Conservation (phyloP, 1,140 invertebrate species). For the Leptopilina clavipes region DNA sequence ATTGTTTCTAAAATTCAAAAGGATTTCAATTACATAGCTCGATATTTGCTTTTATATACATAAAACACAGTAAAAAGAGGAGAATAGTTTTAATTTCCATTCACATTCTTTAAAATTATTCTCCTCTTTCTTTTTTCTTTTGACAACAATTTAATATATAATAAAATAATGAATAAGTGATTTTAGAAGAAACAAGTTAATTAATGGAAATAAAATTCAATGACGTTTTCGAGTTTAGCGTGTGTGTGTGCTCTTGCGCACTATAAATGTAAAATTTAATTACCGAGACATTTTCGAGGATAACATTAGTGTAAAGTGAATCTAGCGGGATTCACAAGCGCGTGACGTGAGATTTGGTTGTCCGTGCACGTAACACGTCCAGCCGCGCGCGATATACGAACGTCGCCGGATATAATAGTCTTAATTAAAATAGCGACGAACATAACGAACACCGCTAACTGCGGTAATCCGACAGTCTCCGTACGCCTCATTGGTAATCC, state of each 20-base stretch:
- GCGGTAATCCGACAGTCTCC: constrained; percentile 56
- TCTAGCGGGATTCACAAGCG: constrained; percentile 40
- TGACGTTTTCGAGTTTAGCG: no score
- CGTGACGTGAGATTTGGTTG: constrained; percentile 47
- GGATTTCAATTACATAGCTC: no score
- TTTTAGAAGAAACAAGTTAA: no score
- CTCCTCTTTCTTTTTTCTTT: no score
- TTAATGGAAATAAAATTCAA: no score
- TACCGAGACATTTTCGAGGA: neutral
- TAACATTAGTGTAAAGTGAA: constrained; percentile 43
- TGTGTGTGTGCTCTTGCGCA: neutral
- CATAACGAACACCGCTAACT: constrained; percentile 62
- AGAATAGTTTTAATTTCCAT: no score
- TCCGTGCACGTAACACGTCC: constrained; percentile 53
- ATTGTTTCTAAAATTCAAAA: no score
- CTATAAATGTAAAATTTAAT: neutral
- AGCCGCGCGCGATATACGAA: constrained; percentile 54
- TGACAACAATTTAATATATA: no score
- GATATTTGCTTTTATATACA: no score
- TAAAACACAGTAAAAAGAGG: no score
- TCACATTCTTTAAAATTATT: no score
- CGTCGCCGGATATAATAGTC: constrained; percentile 64
- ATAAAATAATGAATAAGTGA: no score
- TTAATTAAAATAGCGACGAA: constrained; percentile 66
- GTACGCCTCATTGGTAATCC: constrained; percentile 62